A percentile compares a stretch with the other conserved stretches of the same genome.
These are phyloP conservation scores for Limanda limanda DNA, from an alignment of 2,113 vertebrate species.

Conservation along the genomic window DNA sequence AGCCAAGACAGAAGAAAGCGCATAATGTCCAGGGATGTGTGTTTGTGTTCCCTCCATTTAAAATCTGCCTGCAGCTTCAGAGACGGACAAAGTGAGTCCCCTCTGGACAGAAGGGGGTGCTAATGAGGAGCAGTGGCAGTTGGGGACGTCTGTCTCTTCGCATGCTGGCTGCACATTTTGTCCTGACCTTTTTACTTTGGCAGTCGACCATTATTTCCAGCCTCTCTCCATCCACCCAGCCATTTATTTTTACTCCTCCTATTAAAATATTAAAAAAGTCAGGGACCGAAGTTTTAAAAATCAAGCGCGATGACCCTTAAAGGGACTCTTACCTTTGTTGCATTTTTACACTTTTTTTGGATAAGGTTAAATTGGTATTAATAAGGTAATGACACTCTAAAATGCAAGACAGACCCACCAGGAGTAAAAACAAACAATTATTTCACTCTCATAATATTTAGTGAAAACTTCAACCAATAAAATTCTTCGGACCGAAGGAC, in stretches of 20 bases:
- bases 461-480: no score
- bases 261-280: slow-evolving; percentile 29
- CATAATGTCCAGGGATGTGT: slow-evolving; percentile 29
- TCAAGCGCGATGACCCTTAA: background rate
- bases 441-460: no score
- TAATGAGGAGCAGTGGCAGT: slow-evolving; percentile 22
- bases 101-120: slow-evolving; percentile 46
- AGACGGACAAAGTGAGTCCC: background rate
- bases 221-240: slow-evolving; percentile 1
- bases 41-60: slow-evolving; percentile 18
- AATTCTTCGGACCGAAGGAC: no score
- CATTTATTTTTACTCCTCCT: background rate
- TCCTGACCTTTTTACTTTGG: slow-evolving; percentile 61
- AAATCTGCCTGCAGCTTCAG: slow-evolving; percentile 23
- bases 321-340: no score
- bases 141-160: slow-evolving; percentile 43
- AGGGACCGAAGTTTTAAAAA: background rate
- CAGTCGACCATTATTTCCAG: slow-evolving; percentile 32
- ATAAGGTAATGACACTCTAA: no score
- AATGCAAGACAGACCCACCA: no score
- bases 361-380: no score
- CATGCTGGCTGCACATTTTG: slow-evolving; percentile 62
- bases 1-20: slow-evolving; percentile 21
- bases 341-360: no score
- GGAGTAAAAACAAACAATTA: no score